These are phyloP conservation scores for Sebastolobus altivelis DNA, from an alignment of 2,797 vertebrate genomes.

Conservation along the genomic window DNA sequence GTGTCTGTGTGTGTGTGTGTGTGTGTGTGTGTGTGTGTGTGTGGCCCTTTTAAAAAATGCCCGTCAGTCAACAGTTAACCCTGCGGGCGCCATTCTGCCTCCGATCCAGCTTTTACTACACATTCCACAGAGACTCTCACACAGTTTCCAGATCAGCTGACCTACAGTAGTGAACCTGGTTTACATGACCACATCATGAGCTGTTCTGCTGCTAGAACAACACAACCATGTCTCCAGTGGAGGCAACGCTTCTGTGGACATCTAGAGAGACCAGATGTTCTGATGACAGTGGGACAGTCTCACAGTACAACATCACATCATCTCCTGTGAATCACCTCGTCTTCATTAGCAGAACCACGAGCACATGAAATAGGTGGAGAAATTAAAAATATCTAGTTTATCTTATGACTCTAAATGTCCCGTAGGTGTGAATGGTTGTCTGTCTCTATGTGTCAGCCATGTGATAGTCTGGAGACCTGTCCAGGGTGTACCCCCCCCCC, in stretches of 20 bases:
- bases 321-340: neutral
- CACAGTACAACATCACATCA: neutral
- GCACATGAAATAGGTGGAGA: neutral
- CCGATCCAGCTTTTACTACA: constrained; percentile 45
- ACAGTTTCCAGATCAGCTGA: constrained; percentile 29
- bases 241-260: neutral
- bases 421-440: too few species aligned
- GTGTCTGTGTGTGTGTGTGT: constrained; percentile 19
- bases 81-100: constrained; percentile 14
- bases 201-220: neutral
- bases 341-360: neutral
- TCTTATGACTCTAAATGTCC: too few species aligned
- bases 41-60: constrained; percentile 2
- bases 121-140: constrained; percentile 60
- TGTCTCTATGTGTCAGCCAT: too few species aligned
- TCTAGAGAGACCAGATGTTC: too few species aligned
- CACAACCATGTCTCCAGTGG: neutral
- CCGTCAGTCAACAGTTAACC: constrained; percentile 47
- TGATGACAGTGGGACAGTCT: neutral
- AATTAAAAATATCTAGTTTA: neutral
- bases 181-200: neutral
- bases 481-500: too few species aligned
- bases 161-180: constrained; percentile 13
- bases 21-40: constrained; percentile 37
- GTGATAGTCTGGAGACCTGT: too few species aligned